These are phyloP conservation scores for Trachelipus rathkii DNA, from an alignment of 1,140 invertebrate genomes.

Conservation along the genomic window DNA sequence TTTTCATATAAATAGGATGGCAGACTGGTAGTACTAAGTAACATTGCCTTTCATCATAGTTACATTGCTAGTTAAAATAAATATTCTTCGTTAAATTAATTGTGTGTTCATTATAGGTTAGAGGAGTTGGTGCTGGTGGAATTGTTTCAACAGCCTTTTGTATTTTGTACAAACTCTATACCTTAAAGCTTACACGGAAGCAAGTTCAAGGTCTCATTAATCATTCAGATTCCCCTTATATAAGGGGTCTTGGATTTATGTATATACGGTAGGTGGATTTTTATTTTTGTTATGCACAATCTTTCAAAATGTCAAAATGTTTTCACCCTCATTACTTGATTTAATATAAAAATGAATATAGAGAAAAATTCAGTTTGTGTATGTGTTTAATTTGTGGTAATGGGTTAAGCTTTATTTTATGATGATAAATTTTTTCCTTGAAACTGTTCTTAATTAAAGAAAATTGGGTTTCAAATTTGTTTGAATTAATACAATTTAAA, in stretches of 20 bases:
- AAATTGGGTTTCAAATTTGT: no score
- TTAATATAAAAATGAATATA: no score
- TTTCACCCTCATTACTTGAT: no score
- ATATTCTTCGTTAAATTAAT: not conserved
- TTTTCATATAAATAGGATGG: no score
- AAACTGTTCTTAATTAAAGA: no score
- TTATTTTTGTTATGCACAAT: no score
- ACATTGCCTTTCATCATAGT: no score
- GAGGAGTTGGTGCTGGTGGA: conserved; percentile 96
- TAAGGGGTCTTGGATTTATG: conserved; percentile 94
- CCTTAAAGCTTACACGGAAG: conserved; percentile 90
- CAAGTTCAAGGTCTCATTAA: conserved; percentile 93
- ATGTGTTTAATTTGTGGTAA: not conserved
- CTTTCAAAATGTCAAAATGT: no score
- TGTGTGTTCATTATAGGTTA: conserved; percentile 61
- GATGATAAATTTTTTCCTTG: not conserved
- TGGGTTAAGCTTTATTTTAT: not conserved
- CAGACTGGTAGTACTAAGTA: no score
- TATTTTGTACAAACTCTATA: conserved; percentile 97
- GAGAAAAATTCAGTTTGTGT: no score
- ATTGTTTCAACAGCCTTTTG: conserved; percentile 98
- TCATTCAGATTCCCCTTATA: conserved; percentile 94
- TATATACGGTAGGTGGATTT: conserved; percentile 67
- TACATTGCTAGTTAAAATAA: no score
- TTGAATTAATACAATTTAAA: no score